Conservation (phyloP, 2,888 invertebrate species). For the Bedellia somnulentella region DNA sequence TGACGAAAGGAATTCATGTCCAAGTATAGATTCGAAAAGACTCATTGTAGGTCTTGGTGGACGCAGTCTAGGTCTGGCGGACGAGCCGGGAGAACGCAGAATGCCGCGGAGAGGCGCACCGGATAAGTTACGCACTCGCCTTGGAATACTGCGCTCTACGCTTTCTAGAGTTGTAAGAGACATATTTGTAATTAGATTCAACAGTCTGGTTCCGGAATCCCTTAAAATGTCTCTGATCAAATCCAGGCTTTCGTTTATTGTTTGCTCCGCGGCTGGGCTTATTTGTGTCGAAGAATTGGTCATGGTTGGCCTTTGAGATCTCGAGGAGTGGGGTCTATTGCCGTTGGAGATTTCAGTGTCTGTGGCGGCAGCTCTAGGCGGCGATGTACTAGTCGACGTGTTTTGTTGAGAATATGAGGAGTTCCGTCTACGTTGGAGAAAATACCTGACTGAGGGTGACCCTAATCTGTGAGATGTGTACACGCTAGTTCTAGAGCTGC, state of each 20-base stretch:
- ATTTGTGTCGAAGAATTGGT: conserved; percentile 32
- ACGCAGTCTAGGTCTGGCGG: conserved; percentile 13
- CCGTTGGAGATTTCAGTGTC: conserved; percentile 1
- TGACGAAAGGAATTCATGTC: conserved; percentile 27
- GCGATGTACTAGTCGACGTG: conserved; percentile 1
- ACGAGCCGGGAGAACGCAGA: conserved; percentile 17
- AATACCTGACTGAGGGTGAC: conserved; percentile 16
- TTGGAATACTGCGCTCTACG: conserved; percentile 23
- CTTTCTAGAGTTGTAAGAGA: conserved; percentile 37
- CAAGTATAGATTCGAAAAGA: conserved; percentile 21
- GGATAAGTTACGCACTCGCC: too few species aligned
- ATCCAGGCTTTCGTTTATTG: conserved; percentile 47
- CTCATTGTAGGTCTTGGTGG: conserved; percentile 21
- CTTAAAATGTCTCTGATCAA: conserved; percentile 47
- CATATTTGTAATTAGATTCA: conserved; percentile 50
- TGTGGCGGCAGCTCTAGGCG: background rate
- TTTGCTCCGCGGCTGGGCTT: conserved; percentile 35
- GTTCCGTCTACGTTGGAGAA: conserved; percentile 20
- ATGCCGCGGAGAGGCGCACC: too few species aligned
- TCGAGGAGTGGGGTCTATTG: conserved; percentile 13
- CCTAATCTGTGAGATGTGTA: conserved; percentile 30
- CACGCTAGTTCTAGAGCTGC: conserved; percentile 39
- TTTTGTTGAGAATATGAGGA: conserved; percentile 14
- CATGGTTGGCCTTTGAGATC: conserved; percentile 19
- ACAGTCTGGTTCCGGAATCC: conserved; percentile 44